Evolutionary conservation across 2,888 invertebrate genomes (phyloP), one percentile per base, ranked within the genome.

Genomic region (Cosmia trapezina): DNA sequence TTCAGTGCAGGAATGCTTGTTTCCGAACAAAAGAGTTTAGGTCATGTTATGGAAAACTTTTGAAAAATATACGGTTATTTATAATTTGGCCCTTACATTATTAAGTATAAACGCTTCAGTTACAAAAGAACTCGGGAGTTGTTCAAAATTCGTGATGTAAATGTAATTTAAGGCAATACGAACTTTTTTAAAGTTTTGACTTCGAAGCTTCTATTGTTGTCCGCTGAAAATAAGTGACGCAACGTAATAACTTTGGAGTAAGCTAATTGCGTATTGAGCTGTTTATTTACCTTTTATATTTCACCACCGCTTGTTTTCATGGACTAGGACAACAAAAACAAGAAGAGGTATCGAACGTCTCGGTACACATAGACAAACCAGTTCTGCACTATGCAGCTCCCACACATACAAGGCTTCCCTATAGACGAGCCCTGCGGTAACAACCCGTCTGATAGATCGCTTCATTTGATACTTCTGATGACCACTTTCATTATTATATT

Each of bases 321-420:
- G 63, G 68, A 83, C 72, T 87, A 88, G 90, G 89, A 82, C 81
- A 91, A 89, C 90, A 93, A 88, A 91, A 91, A 88, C 86, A 90
- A 83, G 77, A 85, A 86, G 85, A 86, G 83, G 85, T 83, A 88
- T 86, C 81, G 84, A 83, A 86, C 88, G 73, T 75, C 74, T 81
- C 61, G 41, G 86, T 87, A 86, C 84, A 88, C 91, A 92, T 94
- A 94, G 94, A 91, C 89, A 92, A 95, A 95, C 95, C 93, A 88
- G 94, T 94, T 93, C 87, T 87, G 90, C 89, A 88, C 87, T 89
- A 87, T 87, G 88, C 89, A 76, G 91, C 92, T 95, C 95, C 94
- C 96, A 95, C 96, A 95, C 95, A 91, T 92, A 78, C 86, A 90
- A 88, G 95, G 95, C 93, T 95, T 95, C 95, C 88, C 92, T 91